Conservation (phyloP, 2,888 invertebrate genomes). For the Drosophila leonis region DNA sequence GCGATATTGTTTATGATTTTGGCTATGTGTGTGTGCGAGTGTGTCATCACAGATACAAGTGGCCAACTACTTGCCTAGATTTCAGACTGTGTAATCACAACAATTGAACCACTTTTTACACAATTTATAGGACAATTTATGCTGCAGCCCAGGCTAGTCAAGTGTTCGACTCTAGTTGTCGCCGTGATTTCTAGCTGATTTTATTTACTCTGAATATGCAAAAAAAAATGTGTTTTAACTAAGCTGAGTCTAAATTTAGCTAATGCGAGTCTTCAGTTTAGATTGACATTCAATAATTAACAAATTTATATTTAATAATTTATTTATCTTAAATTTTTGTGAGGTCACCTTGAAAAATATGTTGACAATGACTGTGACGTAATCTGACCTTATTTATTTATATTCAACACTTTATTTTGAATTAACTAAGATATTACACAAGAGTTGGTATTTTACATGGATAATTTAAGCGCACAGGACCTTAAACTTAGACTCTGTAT, state of each 20-base stretch:
- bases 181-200: not conserved
- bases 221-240: not conserved
- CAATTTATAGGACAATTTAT: not conserved
- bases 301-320: not conserved
- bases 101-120: constrained; percentile 24
- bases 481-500: too few species aligned
- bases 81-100: constrained; percentile 47
- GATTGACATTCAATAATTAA: not conserved
- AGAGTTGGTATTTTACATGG: too few species aligned
- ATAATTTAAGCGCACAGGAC: too few species aligned
- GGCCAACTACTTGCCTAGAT: constrained; percentile 8
- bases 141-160: not conserved
- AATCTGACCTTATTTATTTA: too few species aligned
- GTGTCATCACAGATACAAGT: constrained; percentile 46
- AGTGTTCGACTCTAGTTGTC: not conserved
- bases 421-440: too few species aligned
- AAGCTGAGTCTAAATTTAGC: not conserved
- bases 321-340: not conserved
- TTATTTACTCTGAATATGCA: not conserved
- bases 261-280: not conserved
- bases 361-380: too few species aligned
- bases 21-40: constrained; percentile 32
- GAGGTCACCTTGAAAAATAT: too few species aligned
- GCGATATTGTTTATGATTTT: constrained; percentile 76
- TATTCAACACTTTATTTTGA: too few species aligned